phyloP scores from a whole-genome alignment of 2,113 vertebrate genomes.

The Miniopterus natalensis region DNA sequence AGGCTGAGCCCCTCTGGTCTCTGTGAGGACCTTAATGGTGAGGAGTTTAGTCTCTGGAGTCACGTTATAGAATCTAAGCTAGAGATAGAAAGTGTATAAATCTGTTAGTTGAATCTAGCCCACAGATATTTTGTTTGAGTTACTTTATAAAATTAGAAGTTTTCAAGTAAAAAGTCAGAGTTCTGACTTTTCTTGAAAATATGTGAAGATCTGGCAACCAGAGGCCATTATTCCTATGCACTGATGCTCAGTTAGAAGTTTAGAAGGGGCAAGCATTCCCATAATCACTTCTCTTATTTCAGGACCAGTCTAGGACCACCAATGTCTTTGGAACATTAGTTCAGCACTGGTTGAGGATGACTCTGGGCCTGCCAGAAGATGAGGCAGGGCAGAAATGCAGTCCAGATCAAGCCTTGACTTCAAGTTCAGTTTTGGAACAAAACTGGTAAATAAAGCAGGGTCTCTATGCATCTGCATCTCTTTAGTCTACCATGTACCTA shows the following conservation, averaged over 20 bases:
- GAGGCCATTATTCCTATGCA: background rate
- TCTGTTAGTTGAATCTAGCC: background rate
- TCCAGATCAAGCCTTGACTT: background rate
- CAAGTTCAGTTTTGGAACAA: background rate
- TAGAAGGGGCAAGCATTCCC: background rate
- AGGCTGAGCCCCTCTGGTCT: background rate
- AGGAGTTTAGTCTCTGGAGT: background rate
- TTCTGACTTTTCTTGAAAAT: background rate
- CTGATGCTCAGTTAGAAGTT: background rate
- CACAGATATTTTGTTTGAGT: background rate
- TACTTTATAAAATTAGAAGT: background rate
- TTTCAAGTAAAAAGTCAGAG: constrained; percentile 41
- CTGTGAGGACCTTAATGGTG: too few species aligned
- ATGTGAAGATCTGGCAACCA: background rate
- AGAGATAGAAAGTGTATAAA: background rate
- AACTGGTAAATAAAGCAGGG: background rate
- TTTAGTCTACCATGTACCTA: too few species aligned
- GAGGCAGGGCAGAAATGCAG: background rate
- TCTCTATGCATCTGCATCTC: background rate
- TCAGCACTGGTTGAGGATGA: background rate
- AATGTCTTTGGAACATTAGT: background rate
- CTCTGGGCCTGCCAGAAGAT: background rate
- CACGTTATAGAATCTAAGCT: background rate
- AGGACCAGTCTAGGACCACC: background rate
- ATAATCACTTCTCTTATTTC: background rate